A percentile compares a stretch with the other conserved stretches of the same genome.
These are phyloP conservation scores for Jacana jacana DNA, from an alignment of 2,113 vertebrate species.

Conservation along the genomic window DNA sequence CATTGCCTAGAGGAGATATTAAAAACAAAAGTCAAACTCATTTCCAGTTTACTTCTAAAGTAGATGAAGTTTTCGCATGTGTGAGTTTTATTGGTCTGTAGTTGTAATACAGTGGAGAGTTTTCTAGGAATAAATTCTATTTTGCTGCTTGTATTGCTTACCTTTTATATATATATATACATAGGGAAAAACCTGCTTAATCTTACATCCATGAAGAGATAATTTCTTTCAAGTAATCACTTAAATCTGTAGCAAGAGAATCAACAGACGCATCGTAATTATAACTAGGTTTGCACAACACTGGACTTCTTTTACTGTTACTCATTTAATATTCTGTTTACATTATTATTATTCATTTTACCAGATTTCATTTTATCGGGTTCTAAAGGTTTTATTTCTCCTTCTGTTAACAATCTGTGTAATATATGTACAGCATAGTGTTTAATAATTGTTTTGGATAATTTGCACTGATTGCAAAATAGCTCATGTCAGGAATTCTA, in stretches of 20 bases:
- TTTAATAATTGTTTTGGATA: background rate
- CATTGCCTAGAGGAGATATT: background rate
- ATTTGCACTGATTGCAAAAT: background rate
- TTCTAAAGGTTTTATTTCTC: background rate
- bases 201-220: background rate
- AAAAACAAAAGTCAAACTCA: conserved; percentile 2
- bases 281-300: background rate
- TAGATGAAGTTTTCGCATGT: background rate
- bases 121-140: background rate
- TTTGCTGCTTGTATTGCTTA: background rate
- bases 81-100: background rate
- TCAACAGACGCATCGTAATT: background rate
- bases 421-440: background rate
- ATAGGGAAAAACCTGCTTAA: background rate
- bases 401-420: background rate
- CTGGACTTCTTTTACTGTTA: background rate
- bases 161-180: background rate
- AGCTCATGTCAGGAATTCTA: background rate
- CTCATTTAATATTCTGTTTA: background rate
- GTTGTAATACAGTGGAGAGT: background rate
- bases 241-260: background rate
- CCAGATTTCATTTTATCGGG: background rate
- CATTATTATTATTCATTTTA: background rate
- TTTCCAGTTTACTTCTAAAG: background rate
- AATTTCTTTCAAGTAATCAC: background rate